Base-by-base conservation (phyloP, 2,797 vertebrate genomes). In the Cheirogaleus major region DNA sequence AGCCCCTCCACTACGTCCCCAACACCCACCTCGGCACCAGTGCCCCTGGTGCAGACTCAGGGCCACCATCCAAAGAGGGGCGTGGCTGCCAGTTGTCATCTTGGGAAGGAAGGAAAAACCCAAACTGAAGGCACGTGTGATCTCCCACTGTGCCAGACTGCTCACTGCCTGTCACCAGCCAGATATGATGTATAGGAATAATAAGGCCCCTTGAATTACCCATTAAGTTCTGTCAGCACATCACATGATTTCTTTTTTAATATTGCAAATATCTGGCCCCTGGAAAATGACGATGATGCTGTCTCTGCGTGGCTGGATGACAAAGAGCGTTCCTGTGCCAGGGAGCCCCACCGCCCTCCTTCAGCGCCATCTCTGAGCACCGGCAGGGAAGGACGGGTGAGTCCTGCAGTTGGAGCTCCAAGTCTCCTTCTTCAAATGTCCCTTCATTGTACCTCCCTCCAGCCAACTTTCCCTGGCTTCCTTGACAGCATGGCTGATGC, bases 231-330 rank as follows among this genome's bases (percentile, higher is more conserved):
- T 97, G 95, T 95, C 97, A 89, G 93, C 93, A 93, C 93, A 96
- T 97, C 91, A 86, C 79, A 92, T 69, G 87, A 91, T 83, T 96
- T 96, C 84, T 55, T 95, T 96, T 97, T 97, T 96, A 97, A 97
- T 96, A 97, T 93, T 95, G 73, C 55, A 92, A 91, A 65, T 93
- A 97, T 96, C 96, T 96, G 90, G 87, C 69, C 96, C 83, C 92
- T 97, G 96, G 78, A 95, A 96, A 96, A 92, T 87, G 85, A 95
- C 75, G 65, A 91, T 38, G 94, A 89, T 96, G 95, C 38, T 89
- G 91, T 95, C 95, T 90, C 67, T 7, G 18, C 25, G 9, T 0
- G 0, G 23, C 55, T 76, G 25, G 61, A 91, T 91, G 95, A 96
- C 79, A 95, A 95, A 84, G 75, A 95, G 55, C 59, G 25, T 43